A percentile compares a stretch with the other conserved stretches of the same genome.
Conservation (phyloP, 2,888 invertebrate genomes). For the Euzophera pinguis region DNA sequence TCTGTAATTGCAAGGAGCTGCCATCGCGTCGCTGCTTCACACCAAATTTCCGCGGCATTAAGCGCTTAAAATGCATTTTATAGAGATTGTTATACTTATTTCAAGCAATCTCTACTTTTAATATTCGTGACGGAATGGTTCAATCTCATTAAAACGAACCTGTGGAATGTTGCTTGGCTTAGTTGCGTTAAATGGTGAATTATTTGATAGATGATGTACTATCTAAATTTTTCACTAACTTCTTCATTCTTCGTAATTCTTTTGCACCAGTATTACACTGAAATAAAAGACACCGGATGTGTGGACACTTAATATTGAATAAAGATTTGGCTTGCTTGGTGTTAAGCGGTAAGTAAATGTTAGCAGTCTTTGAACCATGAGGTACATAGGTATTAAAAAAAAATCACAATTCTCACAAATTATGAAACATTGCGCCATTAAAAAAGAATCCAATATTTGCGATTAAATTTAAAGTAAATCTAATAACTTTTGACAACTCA, state of each 20-base stretch:
- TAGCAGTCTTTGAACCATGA: too few relatives aligned
- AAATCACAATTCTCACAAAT: too few relatives aligned
- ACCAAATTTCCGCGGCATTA: slow-evolving; percentile 67
- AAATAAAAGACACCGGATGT: too few relatives aligned
- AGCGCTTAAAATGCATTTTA: slow-evolving; percentile 68
- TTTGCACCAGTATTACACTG: too few relatives aligned
- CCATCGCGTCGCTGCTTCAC: slow-evolving; percentile 52
- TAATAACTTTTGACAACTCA: neutral
- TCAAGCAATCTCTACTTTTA: slow-evolving; percentile 50
- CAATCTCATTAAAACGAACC: slow-evolving; percentile 24
- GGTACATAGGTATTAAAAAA: too few relatives aligned
- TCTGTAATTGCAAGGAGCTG: slow-evolving; percentile 64
- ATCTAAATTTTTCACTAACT: too few relatives aligned
- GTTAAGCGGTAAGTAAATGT: too few relatives aligned
- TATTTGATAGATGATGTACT: too few relatives aligned
- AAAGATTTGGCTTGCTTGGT: too few relatives aligned
- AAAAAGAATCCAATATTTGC: neutral
- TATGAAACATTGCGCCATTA: too few relatives aligned
- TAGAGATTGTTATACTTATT: slow-evolving; percentile 55
- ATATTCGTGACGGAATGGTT: slow-evolving; percentile 39
- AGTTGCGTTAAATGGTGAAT: neutral
- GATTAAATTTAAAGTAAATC: neutral
- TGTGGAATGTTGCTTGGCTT: neutral
- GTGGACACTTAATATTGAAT: too few relatives aligned
- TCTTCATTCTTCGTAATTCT: too few relatives aligned